These are phyloP conservation scores for Wasmannia auropunctata DNA, from an alignment of 1,140 invertebrate genomes.

Conservation along the genomic window DNA sequence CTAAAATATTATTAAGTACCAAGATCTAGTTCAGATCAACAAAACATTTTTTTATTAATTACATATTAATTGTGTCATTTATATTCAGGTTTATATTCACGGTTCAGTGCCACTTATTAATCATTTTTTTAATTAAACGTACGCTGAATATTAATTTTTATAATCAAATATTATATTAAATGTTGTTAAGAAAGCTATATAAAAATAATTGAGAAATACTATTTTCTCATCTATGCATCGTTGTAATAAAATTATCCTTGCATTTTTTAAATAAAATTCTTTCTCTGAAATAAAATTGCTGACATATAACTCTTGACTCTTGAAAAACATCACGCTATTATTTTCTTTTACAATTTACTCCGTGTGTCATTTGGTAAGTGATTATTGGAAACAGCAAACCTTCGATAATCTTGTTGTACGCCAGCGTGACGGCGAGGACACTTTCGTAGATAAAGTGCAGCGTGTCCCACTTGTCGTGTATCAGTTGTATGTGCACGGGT, in stretches of 20 bases:
- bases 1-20: too few relatives aligned
- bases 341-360: background rate
- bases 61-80: too few relatives aligned
- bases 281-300: too few relatives aligned
- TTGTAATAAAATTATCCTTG: background rate
- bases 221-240: background rate
- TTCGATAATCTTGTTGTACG: constrained; percentile 92
- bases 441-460: constrained; percentile 90
- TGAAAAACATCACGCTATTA: too few relatives aligned
- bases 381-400: constrained; percentile 62
- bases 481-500: constrained; percentile 87
- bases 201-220: background rate
- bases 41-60: too few relatives aligned
- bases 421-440: constrained; percentile 90
- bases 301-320: too few relatives aligned
- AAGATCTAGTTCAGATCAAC: too few relatives aligned
- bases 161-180: background rate
- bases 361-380: background rate
- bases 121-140: background rate
- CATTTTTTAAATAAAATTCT: background rate
- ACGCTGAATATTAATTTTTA: background rate
- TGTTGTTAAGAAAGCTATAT: background rate
- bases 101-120: too few relatives aligned
- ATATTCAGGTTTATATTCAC: too few relatives aligned
- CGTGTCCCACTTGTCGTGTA: constrained; percentile 88